A percentile compares a stretch with the other conserved stretches of the same genome.
Conservation (phyloP, 2,888 invertebrate genomes). For the Octonoba sinensis region DNA sequence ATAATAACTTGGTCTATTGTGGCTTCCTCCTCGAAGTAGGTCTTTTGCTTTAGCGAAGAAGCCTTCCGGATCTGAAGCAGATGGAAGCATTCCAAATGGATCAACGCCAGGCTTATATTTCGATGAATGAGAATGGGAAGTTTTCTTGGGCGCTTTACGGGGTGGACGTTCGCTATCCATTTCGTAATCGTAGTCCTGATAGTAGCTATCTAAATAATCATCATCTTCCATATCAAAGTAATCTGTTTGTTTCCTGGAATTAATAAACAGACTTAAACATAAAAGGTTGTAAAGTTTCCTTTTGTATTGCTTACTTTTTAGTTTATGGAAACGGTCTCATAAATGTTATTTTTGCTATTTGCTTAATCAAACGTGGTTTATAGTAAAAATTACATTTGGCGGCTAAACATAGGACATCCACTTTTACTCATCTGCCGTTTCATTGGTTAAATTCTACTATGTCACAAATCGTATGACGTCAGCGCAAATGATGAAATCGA, state of each 20-base stretch:
- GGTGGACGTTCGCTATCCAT: slow-evolving; percentile 14
- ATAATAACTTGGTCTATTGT: slow-evolving; percentile 30
- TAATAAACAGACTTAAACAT: too few relatives aligned
- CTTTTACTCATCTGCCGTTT: too few relatives aligned
- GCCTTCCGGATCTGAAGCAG: slow-evolving; percentile 42
- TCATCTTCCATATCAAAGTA: slow-evolving; percentile 35
- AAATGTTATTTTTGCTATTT: too few relatives aligned
- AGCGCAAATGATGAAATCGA: too few relatives aligned
- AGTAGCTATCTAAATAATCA: slow-evolving; percentile 41
- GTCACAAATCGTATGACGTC: too few relatives aligned
- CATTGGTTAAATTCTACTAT: too few relatives aligned
- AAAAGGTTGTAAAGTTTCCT: too few relatives aligned
- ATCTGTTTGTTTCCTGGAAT: slow-evolving; percentile 34
- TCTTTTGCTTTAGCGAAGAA: slow-evolving; percentile 52
- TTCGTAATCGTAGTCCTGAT: slow-evolving; percentile 36
- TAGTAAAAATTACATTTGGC: too few relatives aligned
- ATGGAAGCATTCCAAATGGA: slow-evolving; percentile 35
- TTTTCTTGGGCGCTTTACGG: slow-evolving; percentile 18
- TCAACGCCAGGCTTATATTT: slow-evolving; percentile 16
- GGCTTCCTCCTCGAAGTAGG: slow-evolving; percentile 35
- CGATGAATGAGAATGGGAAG: background rate
- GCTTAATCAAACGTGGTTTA: too few relatives aligned
- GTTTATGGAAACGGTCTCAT: too few relatives aligned
- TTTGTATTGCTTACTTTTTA: too few relatives aligned
- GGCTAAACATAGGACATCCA: too few relatives aligned